Evolutionary conservation across 30 jellyfish, hydroid and myxozoan species (phyloP).

Genomic region (Haliclystus octoradiatus): DNA sequence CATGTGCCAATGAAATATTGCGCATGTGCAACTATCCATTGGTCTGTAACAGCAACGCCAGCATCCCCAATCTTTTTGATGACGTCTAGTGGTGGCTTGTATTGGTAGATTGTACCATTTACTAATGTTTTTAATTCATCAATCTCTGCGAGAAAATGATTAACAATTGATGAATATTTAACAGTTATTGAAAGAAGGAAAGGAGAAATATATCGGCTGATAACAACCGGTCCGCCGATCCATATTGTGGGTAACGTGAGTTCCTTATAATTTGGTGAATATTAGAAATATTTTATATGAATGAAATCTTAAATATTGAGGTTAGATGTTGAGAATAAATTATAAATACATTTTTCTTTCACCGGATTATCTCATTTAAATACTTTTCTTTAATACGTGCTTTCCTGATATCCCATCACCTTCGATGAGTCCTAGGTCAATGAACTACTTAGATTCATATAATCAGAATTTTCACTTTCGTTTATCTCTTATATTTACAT

Average conservation of each 20-base stretch:
- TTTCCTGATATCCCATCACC: not conserved
- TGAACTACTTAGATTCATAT: too few relatives aligned
- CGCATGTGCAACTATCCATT: conserved; percentile 97
- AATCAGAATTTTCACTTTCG: too few relatives aligned
- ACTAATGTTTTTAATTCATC: conserved; percentile 63
- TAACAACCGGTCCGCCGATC: too few relatives aligned
- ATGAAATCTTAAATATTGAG: too few relatives aligned
- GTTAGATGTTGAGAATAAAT: too few relatives aligned
- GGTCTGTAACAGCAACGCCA: conserved; percentile 90
- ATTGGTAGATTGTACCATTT: conserved; percentile 24
- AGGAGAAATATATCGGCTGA: too few relatives aligned
- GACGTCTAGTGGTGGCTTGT: conserved; percentile 43
- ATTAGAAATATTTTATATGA: too few relatives aligned
- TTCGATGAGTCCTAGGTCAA: not conserved
- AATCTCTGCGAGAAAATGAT: conserved; percentile 37
- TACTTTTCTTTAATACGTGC: not conserved
- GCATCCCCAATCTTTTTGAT: conserved; percentile 64
- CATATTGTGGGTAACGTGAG: too few relatives aligned
- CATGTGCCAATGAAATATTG: conserved; percentile 78
- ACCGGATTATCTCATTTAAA: not conserved
- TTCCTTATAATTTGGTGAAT: too few relatives aligned
- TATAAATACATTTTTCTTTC: not conserved
- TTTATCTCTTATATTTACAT: too few relatives aligned
- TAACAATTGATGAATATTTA: too few relatives aligned
- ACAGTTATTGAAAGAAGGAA: too few relatives aligned